These are phyloP conservation scores for Gerris lacustris DNA, from an alignment of 2,888 invertebrate genomes.

Conservation along the genomic window DNA sequence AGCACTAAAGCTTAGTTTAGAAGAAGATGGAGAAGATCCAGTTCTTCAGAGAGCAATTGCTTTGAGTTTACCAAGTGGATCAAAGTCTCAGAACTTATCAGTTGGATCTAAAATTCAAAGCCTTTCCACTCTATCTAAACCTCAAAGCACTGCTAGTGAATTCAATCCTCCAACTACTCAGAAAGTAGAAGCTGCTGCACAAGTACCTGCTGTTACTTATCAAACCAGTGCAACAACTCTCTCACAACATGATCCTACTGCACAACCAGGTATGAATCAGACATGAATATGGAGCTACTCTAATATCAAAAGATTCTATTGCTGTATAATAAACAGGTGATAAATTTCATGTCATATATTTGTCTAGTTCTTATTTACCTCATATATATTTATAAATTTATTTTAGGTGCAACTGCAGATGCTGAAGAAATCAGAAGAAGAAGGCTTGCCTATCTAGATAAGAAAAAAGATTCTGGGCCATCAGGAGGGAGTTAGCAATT, in stretches of 20 bases:
- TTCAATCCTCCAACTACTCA: neutral
- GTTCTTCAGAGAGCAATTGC: constrained; percentile 36
- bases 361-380: too few relatives aligned
- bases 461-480: constrained; percentile 6
- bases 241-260: neutral
- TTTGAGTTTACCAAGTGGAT: constrained; percentile 21
- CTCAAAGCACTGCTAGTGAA: neutral
- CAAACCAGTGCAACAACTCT: neutral
- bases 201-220: neutral
- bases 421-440: constrained; percentile 30
- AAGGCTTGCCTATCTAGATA: constrained; percentile 31
- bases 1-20: constrained; percentile 42
- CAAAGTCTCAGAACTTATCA: neutral
- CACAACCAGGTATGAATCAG: neutral
- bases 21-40: constrained; percentile 35
- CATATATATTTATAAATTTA: too few relatives aligned
- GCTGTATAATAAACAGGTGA: neutral
- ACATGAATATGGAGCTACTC: too few relatives aligned
- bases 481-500: neutral
- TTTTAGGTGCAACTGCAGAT: constrained; percentile 25
- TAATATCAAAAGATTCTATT: neutral
- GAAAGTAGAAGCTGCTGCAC: neutral
- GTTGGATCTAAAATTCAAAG: too few relatives aligned
- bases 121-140: too few relatives aligned
- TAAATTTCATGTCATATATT: too few relatives aligned